These are phyloP conservation scores for Drosophila aff. DNA, from an alignment of 1,140 invertebrate genomes.

Conservation along the genomic window DNA sequence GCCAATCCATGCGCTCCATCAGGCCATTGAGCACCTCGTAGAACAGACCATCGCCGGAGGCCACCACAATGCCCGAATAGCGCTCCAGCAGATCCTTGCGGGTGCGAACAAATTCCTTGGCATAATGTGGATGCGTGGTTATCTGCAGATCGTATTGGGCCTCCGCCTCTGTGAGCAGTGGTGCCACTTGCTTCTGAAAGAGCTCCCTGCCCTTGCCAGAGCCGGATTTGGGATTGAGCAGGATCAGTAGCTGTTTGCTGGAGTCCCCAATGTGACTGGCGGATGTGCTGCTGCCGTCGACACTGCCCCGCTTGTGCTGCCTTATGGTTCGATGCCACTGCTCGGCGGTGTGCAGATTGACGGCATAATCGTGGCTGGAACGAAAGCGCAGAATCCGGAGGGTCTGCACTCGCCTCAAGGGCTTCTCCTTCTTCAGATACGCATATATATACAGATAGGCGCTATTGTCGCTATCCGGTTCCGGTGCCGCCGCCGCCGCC, in stretches of 20 bases:
- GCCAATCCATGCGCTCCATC: conserved; percentile 94
- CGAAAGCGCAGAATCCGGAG: conserved; percentile 92
- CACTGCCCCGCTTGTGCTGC: conserved; percentile 39
- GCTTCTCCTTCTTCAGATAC: conserved; percentile 90
- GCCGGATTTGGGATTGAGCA: conserved; percentile 97
- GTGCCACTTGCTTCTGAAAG: conserved; percentile 93
- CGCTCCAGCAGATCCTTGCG: conserved; percentile 91
- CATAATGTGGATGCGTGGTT: conserved; percentile 95
- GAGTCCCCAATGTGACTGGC: not conserved
- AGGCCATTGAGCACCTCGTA: conserved; percentile 97
- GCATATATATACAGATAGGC: conserved; percentile 95
- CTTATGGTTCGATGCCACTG: conserved; percentile 89
- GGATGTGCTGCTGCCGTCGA: not conserved
- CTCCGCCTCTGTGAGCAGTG: conserved; percentile 94
- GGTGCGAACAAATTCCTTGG: conserved; percentile 91
- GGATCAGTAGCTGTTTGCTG: conserved; percentile 88
- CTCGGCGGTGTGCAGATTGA: conserved; percentile 92
- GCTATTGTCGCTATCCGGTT: conserved; percentile 86
- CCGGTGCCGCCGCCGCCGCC: not conserved
- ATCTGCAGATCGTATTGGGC: conserved; percentile 94
- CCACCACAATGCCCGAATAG: conserved; percentile 90
- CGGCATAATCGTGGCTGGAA: conserved; percentile 91
- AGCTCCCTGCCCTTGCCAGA: conserved; percentile 92
- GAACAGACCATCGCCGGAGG: conserved; percentile 97
- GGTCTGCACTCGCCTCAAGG: conserved; percentile 89